Base-by-base conservation (phyloP, 2,797 vertebrate species). In the Sebastes hubbsi region DNA sequence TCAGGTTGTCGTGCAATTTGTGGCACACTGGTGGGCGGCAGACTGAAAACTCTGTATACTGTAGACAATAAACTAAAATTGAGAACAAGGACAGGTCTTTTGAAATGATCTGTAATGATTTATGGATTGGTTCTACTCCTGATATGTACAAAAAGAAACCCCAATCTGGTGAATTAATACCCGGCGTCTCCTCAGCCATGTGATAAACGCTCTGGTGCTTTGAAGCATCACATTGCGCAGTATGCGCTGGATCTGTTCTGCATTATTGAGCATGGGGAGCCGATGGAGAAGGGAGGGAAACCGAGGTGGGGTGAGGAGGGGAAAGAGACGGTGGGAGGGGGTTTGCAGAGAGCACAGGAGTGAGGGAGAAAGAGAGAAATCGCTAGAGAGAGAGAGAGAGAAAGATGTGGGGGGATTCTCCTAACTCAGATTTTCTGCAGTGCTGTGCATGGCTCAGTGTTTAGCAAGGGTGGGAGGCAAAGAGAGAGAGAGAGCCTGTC, bases 241-340 rank as follows among this genome's bases (percentile, higher is more conserved):
- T 81, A 16, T 2, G 80, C 80, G 77, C 54, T 89, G 84, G 89
- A 92, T 94, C 87, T 42, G 91, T 88, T 94, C 93, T 88, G 88
- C 93, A 96, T 94, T 94, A 95, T 93, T 93, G 95, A 95, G 91
- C 94, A 92, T 81, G 71, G 93, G 87, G 75, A 88, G 77, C 60
- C 20, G 69, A 81, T 72, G 18, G 36, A 72, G 85, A 77, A 49
- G 63, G 64, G 67, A 63, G 68, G 73, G 63, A 72, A 38, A 46
- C n/a, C 22, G 65, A 24, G n/a, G 22, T 60, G 38, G 61, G 18
- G 27, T 38, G 36, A 5, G 25, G 64, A 68, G 38, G 8, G 14
- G 62, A 55, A 12, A 42, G 70, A 81, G 55, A 69, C n/a, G 3
- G 63, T 56, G 60, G 68, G 64, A 65, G 72, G 56, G 60, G 74